Conservation (phyloP, 2,113 vertebrate species). For the Prochilodus magdalenae region DNA sequence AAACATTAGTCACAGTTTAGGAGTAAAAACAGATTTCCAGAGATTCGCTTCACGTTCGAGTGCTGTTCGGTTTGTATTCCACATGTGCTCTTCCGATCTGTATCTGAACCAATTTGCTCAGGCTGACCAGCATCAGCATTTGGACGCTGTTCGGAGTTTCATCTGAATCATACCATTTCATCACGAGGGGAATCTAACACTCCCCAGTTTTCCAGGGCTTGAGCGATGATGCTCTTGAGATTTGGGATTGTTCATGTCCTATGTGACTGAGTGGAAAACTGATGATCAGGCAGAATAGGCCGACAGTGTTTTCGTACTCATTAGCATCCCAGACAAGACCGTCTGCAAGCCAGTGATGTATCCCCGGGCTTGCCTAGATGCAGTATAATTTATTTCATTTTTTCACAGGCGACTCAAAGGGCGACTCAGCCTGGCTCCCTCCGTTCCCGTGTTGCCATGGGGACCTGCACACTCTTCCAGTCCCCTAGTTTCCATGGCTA, state of each 20-base stretch:
- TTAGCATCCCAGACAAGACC: slow-evolving; percentile 59
- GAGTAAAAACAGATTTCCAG: slow-evolving; percentile 30
- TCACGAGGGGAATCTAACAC: slow-evolving; percentile 3
- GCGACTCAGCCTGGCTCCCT: slow-evolving; percentile 52
- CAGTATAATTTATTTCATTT: slow-evolving; percentile 45
- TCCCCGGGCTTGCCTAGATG: slow-evolving; percentile 51
- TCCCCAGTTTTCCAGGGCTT: neutral
- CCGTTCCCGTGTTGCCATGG: slow-evolving; percentile 69
- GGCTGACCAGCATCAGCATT: slow-evolving; percentile 26
- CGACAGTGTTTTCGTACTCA: slow-evolving; percentile 23
- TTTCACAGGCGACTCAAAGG: slow-evolving; percentile 65
- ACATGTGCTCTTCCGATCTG: slow-evolving; percentile 16
- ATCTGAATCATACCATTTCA: neutral
- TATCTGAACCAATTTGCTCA: neutral
- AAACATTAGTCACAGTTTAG: slow-evolving; percentile 27
- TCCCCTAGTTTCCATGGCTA: slow-evolving; percentile 75
- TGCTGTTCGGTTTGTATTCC: slow-evolving; percentile 3
- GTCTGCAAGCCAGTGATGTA: slow-evolving; percentile 66
- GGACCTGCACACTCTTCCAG: slow-evolving; percentile 56
- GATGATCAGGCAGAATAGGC: slow-evolving; percentile 20
- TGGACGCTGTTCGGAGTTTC: neutral
- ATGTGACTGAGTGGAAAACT: neutral
- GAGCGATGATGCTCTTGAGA: neutral
- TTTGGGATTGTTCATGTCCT: neutral
- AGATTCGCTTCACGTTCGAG: slow-evolving; percentile 3